These are phyloP conservation scores for Neomicropteryx cornuta DNA, from an alignment of 1,140 invertebrate species.

Conservation along the genomic window DNA sequence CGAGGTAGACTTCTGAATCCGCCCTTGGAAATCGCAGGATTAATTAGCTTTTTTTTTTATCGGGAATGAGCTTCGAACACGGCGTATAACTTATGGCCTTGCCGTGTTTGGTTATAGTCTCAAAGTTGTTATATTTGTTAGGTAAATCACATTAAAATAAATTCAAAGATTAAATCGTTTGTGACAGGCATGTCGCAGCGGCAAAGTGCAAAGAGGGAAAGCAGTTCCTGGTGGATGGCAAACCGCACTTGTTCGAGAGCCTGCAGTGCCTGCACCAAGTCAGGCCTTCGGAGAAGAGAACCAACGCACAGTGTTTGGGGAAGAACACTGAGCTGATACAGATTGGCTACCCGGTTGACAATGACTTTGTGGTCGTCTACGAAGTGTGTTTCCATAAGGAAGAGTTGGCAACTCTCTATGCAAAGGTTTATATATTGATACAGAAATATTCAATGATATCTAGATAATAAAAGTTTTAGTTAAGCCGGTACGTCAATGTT, in stretches of 20 bases:
- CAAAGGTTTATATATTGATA: slow-evolving; percentile 8
- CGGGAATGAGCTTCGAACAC: no score
- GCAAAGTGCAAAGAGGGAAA: slow-evolving; percentile 20
- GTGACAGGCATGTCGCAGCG: slow-evolving; percentile 5
- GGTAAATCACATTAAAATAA: no score
- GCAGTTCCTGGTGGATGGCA: slow-evolving; percentile 15
- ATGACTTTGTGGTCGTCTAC: slow-evolving; percentile 20
- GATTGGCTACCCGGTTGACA: slow-evolving; percentile 18
- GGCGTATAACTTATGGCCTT: no score
- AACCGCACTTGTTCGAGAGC: slow-evolving; percentile 16
- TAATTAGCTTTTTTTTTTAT: no score
- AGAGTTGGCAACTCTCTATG: slow-evolving; percentile 16
- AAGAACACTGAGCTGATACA: slow-evolving; percentile 15
- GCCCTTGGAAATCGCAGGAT: no score
- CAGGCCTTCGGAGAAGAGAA: slow-evolving; percentile 9
- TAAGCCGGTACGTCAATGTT: no score
- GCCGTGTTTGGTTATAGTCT: no score
- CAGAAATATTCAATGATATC: slow-evolving; percentile 6
- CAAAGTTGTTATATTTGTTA: no score
- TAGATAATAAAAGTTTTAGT: background rate
- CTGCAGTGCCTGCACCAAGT: slow-evolving; percentile 19
- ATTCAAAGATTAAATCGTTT: no score
- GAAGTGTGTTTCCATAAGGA: slow-evolving; percentile 23
- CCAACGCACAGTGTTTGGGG: slow-evolving; percentile 11
- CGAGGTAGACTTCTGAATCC: no score